A percentile compares a stretch with the other conserved stretches of the same genome.
phyloP scores from a whole-genome alignment of 2,113 vertebrate species.

The Pongo pygmaeus region DNA sequence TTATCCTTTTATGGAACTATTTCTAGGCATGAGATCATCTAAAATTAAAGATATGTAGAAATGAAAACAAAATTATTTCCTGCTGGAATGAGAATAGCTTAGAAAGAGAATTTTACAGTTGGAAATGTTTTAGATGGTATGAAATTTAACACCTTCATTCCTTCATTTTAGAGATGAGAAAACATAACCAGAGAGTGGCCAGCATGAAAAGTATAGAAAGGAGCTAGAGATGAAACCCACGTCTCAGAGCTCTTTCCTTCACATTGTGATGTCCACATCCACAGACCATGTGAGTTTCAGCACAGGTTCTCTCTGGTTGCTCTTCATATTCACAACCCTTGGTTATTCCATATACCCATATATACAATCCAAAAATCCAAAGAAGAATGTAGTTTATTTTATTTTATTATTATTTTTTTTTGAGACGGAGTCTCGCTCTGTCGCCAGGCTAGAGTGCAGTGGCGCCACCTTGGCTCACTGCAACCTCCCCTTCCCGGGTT shows the following conservation, averaged over 20 bases:
- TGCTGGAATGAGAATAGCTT: slow-evolving; percentile 22
- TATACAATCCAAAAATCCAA: background rate
- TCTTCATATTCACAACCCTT: background rate
- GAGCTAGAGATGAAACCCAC: background rate
- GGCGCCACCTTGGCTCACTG: no score
- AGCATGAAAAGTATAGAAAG: background rate
- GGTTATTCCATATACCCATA: background rate
- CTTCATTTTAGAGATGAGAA: background rate
- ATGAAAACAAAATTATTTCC: slow-evolving; percentile 4
- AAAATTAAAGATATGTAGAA: slow-evolving; percentile 15
- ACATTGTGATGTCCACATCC: accelerated
- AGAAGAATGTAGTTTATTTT: background rate
- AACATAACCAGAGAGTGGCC: background rate
- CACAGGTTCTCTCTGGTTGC: background rate
- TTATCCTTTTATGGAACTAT: slow-evolving; percentile 8
- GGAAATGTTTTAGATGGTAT: background rate
- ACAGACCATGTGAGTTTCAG: background rate
- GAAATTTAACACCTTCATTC: background rate
- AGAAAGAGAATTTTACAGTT: slow-evolving; percentile 36
- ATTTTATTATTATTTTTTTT: background rate
- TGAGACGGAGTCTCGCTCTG: no score
- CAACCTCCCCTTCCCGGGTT: no score
- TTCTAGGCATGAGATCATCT: background rate
- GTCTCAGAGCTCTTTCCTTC: background rate
- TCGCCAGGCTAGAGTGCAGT: no score